phyloP scores from a whole-genome alignment of 2,888 invertebrate species.

The Microctonus aethiopoides region DNA sequence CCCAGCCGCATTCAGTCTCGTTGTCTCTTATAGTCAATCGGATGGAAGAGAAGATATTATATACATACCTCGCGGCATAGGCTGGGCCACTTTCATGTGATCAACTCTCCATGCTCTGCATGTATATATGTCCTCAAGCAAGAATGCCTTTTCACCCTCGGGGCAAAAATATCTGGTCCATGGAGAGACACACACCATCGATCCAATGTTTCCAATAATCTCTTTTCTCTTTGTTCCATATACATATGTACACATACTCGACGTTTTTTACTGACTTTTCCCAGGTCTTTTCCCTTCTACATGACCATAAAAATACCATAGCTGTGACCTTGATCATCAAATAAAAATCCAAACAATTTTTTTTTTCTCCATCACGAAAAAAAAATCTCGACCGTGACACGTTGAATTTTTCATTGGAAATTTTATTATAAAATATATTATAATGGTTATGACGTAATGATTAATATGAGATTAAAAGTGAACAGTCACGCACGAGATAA shows the following conservation, averaged over 20 bases:
- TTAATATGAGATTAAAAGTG: background rate
- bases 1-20: background rate
- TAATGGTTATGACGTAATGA: background rate
- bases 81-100: slow-evolving; percentile 30
- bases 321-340: no score
- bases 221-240: background rate
- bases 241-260: background rate
- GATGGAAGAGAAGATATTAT: background rate
- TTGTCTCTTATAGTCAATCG: slow-evolving; percentile 9
- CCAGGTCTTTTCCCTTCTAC: no score
- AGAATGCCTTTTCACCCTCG: slow-evolving; percentile 26
- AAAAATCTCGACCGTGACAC: background rate
- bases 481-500: background rate
- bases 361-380: background rate
- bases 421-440: background rate
- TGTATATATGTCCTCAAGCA: slow-evolving; percentile 1
- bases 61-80: background rate
- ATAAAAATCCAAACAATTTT: no score
- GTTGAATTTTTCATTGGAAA: background rate
- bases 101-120: background rate
- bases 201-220: background rate
- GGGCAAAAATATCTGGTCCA: slow-evolving; percentile 30
- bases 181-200: background rate
- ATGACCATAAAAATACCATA: background rate
- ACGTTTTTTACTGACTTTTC: no score